Percentiles rank a stretch among this genome's conserved stretches.
Conservation (phyloP, 2,113 vertebrate species). For the Gorsachius goisagi region DNA sequence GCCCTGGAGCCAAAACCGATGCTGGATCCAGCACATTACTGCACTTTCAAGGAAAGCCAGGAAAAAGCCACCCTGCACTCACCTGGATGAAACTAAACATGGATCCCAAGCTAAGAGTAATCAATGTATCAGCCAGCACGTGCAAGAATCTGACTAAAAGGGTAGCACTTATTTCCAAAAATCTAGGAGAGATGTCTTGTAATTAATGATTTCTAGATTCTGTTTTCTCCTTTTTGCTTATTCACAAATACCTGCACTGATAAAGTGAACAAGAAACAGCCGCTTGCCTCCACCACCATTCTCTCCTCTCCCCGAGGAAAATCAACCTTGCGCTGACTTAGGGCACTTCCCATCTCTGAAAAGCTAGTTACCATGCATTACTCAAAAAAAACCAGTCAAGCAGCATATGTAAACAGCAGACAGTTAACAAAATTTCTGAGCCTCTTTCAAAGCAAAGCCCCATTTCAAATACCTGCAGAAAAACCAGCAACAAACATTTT, state of each 20-base stretch:
- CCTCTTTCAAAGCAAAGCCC: neutral
- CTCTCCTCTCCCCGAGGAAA: neutral
- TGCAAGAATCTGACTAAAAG: neutral
- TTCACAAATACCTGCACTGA: neutral
- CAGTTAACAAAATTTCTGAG: neutral
- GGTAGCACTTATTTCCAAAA: neutral
- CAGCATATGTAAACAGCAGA: neutral
- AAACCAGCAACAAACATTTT: neutral
- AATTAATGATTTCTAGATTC: neutral
- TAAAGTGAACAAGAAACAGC: neutral
- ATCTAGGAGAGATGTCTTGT: neutral
- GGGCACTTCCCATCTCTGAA: neutral
- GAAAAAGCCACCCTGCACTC: neutral
- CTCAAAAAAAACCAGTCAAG: neutral
- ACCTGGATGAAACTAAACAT: neutral
- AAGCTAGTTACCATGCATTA: neutral
- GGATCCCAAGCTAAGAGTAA: neutral
- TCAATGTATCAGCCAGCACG: accelerated
- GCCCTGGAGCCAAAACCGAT: neutral
- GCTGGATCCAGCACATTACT: neutral
- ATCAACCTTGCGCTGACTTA: neutral
- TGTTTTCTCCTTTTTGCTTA: neutral
- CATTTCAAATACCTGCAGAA: neutral
- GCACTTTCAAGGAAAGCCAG: neutral
- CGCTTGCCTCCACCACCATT: neutral